These are phyloP conservation scores for Neoscelio sp. DNA, from an alignment of 2,888 invertebrate species.

Conservation along the genomic window DNA sequence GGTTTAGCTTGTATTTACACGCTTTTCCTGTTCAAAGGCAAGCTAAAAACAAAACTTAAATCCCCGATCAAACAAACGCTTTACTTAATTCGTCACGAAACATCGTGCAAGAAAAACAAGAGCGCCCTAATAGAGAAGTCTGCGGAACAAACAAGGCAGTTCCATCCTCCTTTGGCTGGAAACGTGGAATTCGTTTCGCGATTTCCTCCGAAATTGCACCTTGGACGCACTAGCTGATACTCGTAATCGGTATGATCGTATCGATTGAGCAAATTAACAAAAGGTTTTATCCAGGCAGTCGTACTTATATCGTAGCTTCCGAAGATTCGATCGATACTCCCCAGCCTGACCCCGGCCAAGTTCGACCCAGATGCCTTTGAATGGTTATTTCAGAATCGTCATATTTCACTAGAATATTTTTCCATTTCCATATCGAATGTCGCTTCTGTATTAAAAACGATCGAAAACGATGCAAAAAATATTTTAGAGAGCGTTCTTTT, in stretches of 20 bases:
- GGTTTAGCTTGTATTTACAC: background rate
- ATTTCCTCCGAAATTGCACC: slow-evolving; percentile 13
- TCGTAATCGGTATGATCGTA: slow-evolving; percentile 26
- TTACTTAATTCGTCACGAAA: slow-evolving; percentile 29
- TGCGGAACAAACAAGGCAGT: slow-evolving; percentile 21
- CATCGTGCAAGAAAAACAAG: slow-evolving; percentile 29
- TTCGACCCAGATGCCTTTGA: slow-evolving; percentile 64
- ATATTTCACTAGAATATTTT: slow-evolving; percentile 45
- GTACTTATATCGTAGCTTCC: slow-evolving; percentile 47
- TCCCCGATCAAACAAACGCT: slow-evolving; percentile 26
- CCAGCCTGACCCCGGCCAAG: slow-evolving; percentile 65
- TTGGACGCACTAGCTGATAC: background rate
- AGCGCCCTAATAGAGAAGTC: slow-evolving; percentile 23
- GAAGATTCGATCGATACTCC: slow-evolving; percentile 63
- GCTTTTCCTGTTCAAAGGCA: background rate
- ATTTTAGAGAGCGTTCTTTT: background rate
- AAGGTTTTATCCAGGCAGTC: slow-evolving; percentile 40
- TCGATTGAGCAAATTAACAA: slow-evolving; percentile 51
- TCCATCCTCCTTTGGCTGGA: too few relatives aligned
- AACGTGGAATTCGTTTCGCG: background rate
- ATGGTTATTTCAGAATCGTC: slow-evolving; percentile 51
- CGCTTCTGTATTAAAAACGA: slow-evolving; percentile 11
- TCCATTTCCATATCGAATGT: slow-evolving; percentile 40
- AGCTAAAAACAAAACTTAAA: slow-evolving; percentile 3
- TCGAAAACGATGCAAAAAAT: slow-evolving; percentile 24